Evolutionary conservation across 2,113 vertebrate genomes (phyloP).

Genomic region (Cinclus mexicanus): DNA sequence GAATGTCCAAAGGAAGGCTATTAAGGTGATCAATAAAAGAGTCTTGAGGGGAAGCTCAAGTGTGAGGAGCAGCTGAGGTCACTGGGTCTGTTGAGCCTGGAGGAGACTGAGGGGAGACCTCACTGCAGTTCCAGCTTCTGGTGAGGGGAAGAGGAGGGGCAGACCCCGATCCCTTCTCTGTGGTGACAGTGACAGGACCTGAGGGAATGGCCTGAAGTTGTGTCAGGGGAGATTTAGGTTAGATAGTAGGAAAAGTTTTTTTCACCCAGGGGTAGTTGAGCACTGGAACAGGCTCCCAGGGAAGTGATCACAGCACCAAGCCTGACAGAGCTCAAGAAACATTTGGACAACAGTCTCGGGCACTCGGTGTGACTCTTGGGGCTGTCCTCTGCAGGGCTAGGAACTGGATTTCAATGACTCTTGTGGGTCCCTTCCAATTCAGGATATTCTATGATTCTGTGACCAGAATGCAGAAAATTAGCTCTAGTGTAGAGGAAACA

Average conservation of each 20-base stretch:
- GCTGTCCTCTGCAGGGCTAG: background rate
- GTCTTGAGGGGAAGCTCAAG: fast-evolving
- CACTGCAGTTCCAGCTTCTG: background rate
- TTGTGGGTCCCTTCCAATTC: background rate
- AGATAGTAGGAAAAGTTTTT: background rate
- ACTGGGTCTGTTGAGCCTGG: background rate
- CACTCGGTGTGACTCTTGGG: too few relatives aligned
- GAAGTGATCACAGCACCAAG: background rate
- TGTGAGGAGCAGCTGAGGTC: fast-evolving
- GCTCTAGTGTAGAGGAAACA: background rate
- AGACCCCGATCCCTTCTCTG: background rate
- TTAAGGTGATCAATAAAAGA: background rate
- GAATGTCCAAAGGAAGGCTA: background rate
- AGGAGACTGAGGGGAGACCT: background rate
- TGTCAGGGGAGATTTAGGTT: background rate
- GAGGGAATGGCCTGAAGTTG: background rate
- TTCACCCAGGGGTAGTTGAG: fast-evolving
- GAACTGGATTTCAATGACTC: background rate
- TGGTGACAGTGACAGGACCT: background rate
- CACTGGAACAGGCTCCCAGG: background rate
- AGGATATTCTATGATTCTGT: background rate
- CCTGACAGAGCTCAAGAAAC: background rate
- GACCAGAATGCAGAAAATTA: background rate
- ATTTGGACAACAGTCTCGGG: background rate
- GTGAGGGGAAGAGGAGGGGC: fast-evolving